These are phyloP conservation scores for Capitella teleta DNA, from an alignment of 1,140 invertebrate genomes.

Conservation along the genomic window DNA sequence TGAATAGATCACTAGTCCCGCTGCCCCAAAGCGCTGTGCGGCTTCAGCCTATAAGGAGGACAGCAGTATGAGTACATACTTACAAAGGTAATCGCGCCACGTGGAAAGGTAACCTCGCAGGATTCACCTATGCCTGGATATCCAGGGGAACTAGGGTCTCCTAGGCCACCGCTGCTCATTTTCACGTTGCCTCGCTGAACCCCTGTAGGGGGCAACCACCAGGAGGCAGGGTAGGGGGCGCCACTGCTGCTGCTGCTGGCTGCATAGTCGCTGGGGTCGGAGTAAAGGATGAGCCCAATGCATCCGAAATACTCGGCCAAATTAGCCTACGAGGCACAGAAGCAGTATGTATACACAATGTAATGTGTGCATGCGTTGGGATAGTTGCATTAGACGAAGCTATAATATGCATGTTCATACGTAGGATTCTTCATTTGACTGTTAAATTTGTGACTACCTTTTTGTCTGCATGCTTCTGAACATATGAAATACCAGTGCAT, in stretches of 20 bases:
- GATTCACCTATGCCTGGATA: constrained; percentile 41
- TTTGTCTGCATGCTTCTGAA: too few species aligned
- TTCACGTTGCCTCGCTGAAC: constrained; percentile 32
- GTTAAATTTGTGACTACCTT: too few species aligned
- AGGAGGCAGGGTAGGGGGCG: constrained; percentile 41
- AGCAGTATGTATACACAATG: too few species aligned
- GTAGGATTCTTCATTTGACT: too few species aligned
- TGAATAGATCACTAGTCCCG: constrained; percentile 43
- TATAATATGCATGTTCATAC: too few species aligned
- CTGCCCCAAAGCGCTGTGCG: constrained; percentile 31
- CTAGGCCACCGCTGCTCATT: constrained; percentile 25
- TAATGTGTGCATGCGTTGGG: too few species aligned
- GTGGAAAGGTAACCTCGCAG: too few species aligned
- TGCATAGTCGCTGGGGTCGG: constrained; percentile 46
- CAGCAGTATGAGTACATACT: not conserved
- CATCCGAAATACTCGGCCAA: constrained; percentile 37
- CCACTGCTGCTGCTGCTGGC: constrained; percentile 16
- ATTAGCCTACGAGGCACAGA: constrained; percentile 26
- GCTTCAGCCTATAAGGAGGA: constrained; percentile 23
- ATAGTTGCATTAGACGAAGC: too few species aligned
- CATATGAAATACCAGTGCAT: too few species aligned
- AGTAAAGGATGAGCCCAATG: constrained; percentile 43
- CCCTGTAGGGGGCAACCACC: constrained; percentile 44
- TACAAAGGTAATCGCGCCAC: not conserved
- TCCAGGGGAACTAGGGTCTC: constrained; percentile 44